These are phyloP conservation scores for Oreochromis mossambicus DNA, from an alignment of 2,797 vertebrate species.

Conservation along the genomic window DNA sequence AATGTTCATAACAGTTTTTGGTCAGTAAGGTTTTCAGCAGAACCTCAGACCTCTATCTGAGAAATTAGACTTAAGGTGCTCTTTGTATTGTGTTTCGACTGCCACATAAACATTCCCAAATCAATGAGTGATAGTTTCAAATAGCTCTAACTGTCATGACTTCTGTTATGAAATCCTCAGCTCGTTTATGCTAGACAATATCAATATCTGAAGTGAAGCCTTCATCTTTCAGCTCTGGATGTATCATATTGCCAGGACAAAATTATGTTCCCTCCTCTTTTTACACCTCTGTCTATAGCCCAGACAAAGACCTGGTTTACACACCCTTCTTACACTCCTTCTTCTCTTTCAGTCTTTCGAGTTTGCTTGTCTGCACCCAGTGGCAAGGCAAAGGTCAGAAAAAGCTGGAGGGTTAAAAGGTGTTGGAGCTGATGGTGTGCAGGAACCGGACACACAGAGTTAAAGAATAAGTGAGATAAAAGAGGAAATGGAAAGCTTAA, in stretches of 20 bases:
- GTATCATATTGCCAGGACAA: slow-evolving; percentile 56
- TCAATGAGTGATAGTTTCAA: neutral
- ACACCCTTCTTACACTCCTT: slow-evolving; percentile 26
- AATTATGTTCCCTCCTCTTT: slow-evolving; percentile 50
- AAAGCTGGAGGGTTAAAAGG: slow-evolving; percentile 21
- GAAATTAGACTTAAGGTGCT: neutral
- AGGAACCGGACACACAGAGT: neutral
- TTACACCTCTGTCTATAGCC: slow-evolving; percentile 53
- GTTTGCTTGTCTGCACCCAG: neutral
- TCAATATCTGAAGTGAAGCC: slow-evolving; percentile 26
- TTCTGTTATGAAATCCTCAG: slow-evolving; percentile 8
- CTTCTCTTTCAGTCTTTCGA: slow-evolving; percentile 53
- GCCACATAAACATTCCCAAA: neutral
- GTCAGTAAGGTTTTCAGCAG: neutral
- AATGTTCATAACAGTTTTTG: neutral
- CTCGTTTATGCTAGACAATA: slow-evolving; percentile 16
- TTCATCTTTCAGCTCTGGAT: slow-evolving; percentile 16
- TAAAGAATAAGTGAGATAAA: slow-evolving; percentile 19
- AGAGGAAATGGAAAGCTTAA: slow-evolving; percentile 21
- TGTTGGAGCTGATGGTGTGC: neutral
- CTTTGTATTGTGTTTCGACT: neutral
- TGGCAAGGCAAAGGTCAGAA: slow-evolving; percentile 21
- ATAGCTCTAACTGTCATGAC: slow-evolving; percentile 16
- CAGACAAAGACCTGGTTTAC: slow-evolving; percentile 52
- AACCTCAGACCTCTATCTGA: neutral